Percentiles rank a stretch among this genome's conserved stretches.
These are phyloP conservation scores for Lepidocolaptes lacrymiger DNA, from an alignment of 2,797 vertebrate genomes.

Conservation along the genomic window DNA sequence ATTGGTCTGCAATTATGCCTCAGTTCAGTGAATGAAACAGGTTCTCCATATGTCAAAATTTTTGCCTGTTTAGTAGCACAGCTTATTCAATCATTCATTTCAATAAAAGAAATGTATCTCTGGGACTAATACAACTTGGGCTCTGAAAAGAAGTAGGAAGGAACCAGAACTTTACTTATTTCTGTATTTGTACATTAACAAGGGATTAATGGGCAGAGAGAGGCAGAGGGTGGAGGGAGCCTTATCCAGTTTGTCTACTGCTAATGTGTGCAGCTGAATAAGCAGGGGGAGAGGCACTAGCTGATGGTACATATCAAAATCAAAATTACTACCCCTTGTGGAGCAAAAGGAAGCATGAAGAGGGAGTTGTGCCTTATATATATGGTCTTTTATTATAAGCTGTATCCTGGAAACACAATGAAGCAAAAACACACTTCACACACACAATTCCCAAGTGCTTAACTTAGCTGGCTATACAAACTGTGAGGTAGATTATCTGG, in stretches of 20 bases:
- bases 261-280: background rate
- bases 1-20: background rate
- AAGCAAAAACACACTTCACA: background rate
- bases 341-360: background rate
- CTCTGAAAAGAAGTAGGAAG: background rate
- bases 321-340: background rate
- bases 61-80: background rate
- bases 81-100: background rate
- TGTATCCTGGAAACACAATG: slow-evolving; percentile 23
- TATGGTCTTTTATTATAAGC: background rate
- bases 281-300: background rate
- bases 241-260: background rate
- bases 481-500: background rate
- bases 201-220: background rate
- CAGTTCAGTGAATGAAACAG: background rate
- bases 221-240: background rate
- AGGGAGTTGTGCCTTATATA: background rate
- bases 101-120: background rate
- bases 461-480: background rate
- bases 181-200: background rate
- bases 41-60: background rate
- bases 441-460: background rate
- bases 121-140: background rate
- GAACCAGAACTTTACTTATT: background rate
- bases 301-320: background rate